These are phyloP conservation scores for Auanema sp. DNA, from an alignment of 2,888 invertebrate genomes.

Conservation along the genomic window DNA sequence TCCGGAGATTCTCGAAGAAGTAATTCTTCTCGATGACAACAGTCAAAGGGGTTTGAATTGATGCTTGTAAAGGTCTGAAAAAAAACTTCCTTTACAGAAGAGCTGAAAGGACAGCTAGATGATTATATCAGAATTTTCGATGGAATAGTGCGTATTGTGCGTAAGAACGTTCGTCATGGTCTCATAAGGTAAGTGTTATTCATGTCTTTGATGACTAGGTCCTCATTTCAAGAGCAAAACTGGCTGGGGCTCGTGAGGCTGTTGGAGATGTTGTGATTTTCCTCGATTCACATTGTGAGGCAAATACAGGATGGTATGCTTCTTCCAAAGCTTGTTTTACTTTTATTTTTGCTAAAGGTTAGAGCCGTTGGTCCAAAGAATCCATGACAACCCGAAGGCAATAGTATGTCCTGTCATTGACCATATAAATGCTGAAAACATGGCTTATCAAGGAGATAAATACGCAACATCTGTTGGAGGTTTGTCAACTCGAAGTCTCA, in stretches of 20 bases:
- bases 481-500: neutral
- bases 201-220: neutral
- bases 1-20: constrained; percentile 78
- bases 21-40: constrained; percentile 91
- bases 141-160: constrained; percentile 74
- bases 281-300: constrained; percentile 89
- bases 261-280: constrained; percentile 80
- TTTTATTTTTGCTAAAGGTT: constrained; percentile 76
- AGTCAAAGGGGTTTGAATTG: constrained; percentile 71
- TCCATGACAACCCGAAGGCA: constrained; percentile 78
- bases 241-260: constrained; percentile 77
- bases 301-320: constrained; percentile 74
- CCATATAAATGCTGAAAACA: constrained; percentile 80
- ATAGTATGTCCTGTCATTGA: constrained; percentile 93
- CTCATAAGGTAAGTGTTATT: constrained; percentile 75
- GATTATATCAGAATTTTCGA: constrained; percentile 74
- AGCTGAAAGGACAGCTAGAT: constrained; percentile 77
- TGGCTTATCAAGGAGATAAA: constrained; percentile 71
- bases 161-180: constrained; percentile 79
- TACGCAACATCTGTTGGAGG: constrained; percentile 38
- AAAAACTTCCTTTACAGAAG: constrained; percentile 66
- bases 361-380: constrained; percentile 83
- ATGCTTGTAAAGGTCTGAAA: neutral
- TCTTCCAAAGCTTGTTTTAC: constrained; percentile 83
- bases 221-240: constrained; percentile 22